Evolutionary conservation across 2,888 invertebrate species (phyloP).

Genomic region (Cryptus armator): DNA sequence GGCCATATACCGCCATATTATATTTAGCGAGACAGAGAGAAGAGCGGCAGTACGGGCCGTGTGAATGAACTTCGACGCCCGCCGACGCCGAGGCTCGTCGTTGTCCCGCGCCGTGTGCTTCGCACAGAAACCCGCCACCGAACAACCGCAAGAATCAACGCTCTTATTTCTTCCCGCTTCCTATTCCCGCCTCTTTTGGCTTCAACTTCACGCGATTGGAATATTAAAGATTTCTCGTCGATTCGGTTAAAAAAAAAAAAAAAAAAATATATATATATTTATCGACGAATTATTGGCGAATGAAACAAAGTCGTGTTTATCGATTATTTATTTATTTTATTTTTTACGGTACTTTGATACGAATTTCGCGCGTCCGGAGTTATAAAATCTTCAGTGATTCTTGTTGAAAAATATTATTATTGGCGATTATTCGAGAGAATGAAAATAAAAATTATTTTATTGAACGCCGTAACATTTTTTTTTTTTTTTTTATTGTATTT

Average conservation of each 20-base stretch:
- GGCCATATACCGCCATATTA: slow-evolving; percentile 80
- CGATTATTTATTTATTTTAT: neutral
- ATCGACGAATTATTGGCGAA: neutral
- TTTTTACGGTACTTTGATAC: neutral
- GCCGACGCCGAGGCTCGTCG: slow-evolving; percentile 76
- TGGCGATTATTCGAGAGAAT: neutral
- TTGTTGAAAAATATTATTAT: neutral
- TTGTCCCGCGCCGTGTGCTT: slow-evolving; percentile 39
- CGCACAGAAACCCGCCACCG: slow-evolving; percentile 20
- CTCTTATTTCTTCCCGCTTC: slow-evolving; percentile 23
- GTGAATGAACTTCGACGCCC: slow-evolving; percentile 81
- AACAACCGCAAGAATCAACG: slow-evolving; percentile 7
- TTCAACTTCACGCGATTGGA: slow-evolving; percentile 12
- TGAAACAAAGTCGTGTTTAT: neutral
- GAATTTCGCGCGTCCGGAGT: neutral
- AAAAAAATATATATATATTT: neutral
- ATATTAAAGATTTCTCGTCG: neutral
- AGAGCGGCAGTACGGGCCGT: slow-evolving; percentile 73
- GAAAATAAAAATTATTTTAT: neutral
- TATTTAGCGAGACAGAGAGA: slow-evolving; percentile 79
- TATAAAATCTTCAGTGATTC: neutral
- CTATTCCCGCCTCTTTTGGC: neutral
- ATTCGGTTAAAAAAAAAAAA: neutral
- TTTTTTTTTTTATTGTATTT: no score
- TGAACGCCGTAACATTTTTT: no score